These are phyloP conservation scores for Ecliptopera silaceata DNA, from an alignment of 2,888 invertebrate genomes.

Conservation along the genomic window DNA sequence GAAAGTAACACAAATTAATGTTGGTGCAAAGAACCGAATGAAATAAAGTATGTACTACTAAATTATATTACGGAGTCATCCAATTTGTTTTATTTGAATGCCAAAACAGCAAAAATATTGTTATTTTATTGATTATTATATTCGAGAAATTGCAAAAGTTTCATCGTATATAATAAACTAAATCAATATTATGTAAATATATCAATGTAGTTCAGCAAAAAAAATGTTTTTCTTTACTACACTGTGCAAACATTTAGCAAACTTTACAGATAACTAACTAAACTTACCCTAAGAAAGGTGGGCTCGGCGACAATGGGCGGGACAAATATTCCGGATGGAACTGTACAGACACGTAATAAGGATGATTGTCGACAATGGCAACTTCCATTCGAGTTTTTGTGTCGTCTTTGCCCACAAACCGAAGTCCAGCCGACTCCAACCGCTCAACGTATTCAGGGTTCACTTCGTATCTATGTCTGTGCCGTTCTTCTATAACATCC, in stretches of 20 bases:
- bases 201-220: too few relatives aligned
- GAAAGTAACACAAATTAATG: conserved; percentile 32
- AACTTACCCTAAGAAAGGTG: conserved; percentile 93
- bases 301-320: conserved; percentile 94
- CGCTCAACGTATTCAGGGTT: conserved; percentile 93
- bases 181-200: too few relatives aligned
- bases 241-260: too few relatives aligned
- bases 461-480: conserved; percentile 98
- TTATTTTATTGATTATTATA: too few relatives aligned
- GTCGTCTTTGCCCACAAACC: conserved; percentile 94
- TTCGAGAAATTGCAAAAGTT: too few relatives aligned
- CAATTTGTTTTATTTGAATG: too few relatives aligned
- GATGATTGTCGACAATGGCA: conserved; percentile 92
- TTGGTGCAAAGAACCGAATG: not conserved
- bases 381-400: conserved; percentile 97
- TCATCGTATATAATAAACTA: too few relatives aligned
- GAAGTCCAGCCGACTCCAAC: conserved; percentile 91
- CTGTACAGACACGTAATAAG: conserved; percentile 97
- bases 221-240: too few relatives aligned
- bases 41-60: too few relatives aligned
- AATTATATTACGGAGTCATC: too few relatives aligned
- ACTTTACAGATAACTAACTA: too few relatives aligned
- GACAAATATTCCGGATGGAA: conserved; percentile 99
- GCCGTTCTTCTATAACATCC: conserved; percentile 94
- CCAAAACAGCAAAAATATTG: too few relatives aligned